A percentile compares a stretch with the other conserved stretches of the same genome.
Conservation (phyloP, 2,888 invertebrate species). For the Nomada flava region DNA sequence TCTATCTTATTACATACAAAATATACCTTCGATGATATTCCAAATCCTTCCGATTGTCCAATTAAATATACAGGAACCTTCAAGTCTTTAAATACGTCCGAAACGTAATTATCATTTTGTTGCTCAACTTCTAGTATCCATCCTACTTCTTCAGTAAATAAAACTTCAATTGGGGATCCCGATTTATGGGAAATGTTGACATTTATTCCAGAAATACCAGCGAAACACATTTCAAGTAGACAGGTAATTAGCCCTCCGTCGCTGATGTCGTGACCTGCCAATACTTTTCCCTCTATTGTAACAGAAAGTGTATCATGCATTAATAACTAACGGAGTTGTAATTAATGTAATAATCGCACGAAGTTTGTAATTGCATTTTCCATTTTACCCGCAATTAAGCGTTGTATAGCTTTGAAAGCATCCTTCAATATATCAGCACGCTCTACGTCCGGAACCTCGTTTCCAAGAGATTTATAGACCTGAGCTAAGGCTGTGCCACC, state of each 20-base stretch:
- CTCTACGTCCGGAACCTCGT: slow-evolving; percentile 92
- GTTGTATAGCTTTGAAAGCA: slow-evolving; percentile 94
- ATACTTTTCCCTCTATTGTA: slow-evolving; percentile 87
- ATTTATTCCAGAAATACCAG: slow-evolving; percentile 92
- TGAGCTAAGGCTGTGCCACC: slow-evolving; percentile 98
- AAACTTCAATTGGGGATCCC: slow-evolving; percentile 87
- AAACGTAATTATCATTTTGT: slow-evolving; percentile 86
- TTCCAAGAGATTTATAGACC: slow-evolving; percentile 93
- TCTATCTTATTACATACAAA: neutral
- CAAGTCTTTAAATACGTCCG: slow-evolving; percentile 86
- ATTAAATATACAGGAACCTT: slow-evolving; percentile 89
- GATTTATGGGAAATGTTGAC: slow-evolving; percentile 87
- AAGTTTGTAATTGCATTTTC: neutral
- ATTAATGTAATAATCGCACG: neutral
- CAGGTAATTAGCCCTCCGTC: slow-evolving; percentile 97
- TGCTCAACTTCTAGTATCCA: slow-evolving; percentile 91
- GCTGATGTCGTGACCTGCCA: slow-evolving; percentile 97
- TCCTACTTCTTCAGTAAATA: slow-evolving; percentile 95
- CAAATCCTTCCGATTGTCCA: slow-evolving; percentile 88
- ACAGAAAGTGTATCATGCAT: neutral
- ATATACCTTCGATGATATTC: slow-evolving; percentile 87
- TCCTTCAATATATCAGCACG: slow-evolving; percentile 88
- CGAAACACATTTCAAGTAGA: slow-evolving; percentile 98
- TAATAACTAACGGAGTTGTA: neutral
- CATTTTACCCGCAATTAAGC: slow-evolving; percentile 89